Conservation (phyloP, 2,797 vertebrate species). For the Falco berigora region DNA sequence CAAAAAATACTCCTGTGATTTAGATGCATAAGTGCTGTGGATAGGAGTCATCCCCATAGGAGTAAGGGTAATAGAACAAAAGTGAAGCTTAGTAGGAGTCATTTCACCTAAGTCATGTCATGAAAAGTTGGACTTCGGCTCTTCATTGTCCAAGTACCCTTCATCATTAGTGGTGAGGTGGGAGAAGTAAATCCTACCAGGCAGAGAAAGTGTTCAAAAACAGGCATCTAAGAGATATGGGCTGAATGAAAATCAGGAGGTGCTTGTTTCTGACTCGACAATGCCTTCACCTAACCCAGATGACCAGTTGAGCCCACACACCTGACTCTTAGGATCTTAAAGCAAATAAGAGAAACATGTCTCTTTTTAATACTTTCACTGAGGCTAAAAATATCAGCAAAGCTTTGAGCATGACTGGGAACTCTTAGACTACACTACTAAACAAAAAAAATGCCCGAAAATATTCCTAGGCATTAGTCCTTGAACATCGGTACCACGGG, state of each 20-base stretch:
- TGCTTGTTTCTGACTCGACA: background rate
- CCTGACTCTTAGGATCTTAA: background rate
- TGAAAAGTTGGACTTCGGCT: background rate
- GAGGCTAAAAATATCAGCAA: background rate
- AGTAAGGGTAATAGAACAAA: background rate
- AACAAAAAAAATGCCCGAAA: background rate
- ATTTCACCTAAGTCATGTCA: background rate
- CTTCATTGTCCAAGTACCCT: background rate
- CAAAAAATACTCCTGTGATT: background rate
- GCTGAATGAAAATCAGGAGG: background rate
- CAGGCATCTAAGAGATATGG: background rate
- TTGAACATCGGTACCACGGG: background rate
- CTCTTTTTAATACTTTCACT: background rate
- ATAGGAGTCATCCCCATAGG: background rate
- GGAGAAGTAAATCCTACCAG: background rate
- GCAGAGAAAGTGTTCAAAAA: background rate
- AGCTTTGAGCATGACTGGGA: background rate
- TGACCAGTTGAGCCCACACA: background rate
- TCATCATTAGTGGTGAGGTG: background rate
- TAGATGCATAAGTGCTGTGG: background rate
- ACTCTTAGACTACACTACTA: background rate
- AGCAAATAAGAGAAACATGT: background rate
- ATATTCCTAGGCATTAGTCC: background rate
- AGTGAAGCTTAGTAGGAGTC: background rate
- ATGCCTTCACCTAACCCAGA: background rate